Evolutionary conservation across 2,797 vertebrate species (phyloP), one percentile per base, ranked within the genome.

Genomic region (Acipenser ruthenus): DNA sequence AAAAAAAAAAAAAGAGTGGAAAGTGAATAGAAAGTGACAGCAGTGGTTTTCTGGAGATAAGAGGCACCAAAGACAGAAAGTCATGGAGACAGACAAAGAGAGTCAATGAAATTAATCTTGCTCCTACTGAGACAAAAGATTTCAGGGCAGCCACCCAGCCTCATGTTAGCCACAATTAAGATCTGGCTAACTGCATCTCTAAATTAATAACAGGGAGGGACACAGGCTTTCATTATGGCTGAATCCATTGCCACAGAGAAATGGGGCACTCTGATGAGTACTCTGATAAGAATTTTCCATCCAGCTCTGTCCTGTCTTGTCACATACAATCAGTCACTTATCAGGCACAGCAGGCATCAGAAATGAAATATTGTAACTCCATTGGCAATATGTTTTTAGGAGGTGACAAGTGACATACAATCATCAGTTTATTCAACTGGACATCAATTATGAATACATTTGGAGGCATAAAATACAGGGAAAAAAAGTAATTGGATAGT

Each of bases 81-180:
- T 68, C 72, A 82, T 73, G 65, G 79, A 85, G 80, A 83, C 79
- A 83, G 79, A 80, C 80, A 87, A 76, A 81, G 73, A 80, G 69
- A 71, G 63, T 73, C 83, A 83, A 84, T 81, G 78, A 85, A 84
- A 85, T 84, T 81, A 80, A 84, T 83, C 75, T 84, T 80, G 23
- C 62, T 68, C 73, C 78, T 79, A 70, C 79, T 80, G 75, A 79
- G 75, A 82, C 78, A 79, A 79, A 69, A 83, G 77, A 73, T 80
- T 80, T 83, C 70, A 78, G 69, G 47, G 67, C 60, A 77, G 67
- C 7, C 60, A 74, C 65, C 0, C 63, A 71, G 69, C 12, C 78
- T 72, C 69, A 68, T 60, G 67, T 71, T 73, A 69, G 15, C 6
- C 37, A 50, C 67, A 74, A 65, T 78, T 79, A 76, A 70, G 61